Evolutionary conservation across 2,888 invertebrate species (phyloP), one percentile per base, ranked within the genome.

Genomic region (Helobdella robusta): DNA sequence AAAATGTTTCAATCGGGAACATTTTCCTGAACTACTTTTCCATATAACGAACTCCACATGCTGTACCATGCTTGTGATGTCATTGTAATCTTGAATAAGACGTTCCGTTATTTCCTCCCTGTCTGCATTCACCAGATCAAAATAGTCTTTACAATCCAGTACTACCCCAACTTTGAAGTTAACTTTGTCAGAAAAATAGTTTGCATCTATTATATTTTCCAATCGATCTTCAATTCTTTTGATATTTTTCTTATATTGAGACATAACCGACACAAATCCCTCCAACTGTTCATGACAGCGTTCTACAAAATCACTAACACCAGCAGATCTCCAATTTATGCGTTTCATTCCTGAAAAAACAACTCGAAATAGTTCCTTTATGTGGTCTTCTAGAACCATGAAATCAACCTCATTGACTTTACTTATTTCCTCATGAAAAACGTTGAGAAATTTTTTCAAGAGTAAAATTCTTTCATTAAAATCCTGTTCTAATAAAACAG

Each of bases 21-120:
- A 87, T 63, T 81, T 83, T 2, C 91, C 91, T 0, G 88, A 87
- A 71, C 87, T 87, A 1, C 88, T 86, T 68, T 87, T 86, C 28
- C 89, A 83, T 1, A 91, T 87, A 36, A 92, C 80, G 69, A 87
- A 88, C 79, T 93, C 92, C 68, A 92, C 79, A 79, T 92, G 92
- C 73, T 87, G 86, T 18, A 93, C 81, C 65, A 90, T 85, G 0
- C 91, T 89, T 0, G 88, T 87, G 54, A 90, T 83, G 0, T 88
- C 87, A 58, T 86, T 84, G 76, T 90, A 90, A n/a, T 86, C 84
- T 61, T 85, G 84, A 0, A 85, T 82, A 76, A 92, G 83, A 3
- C 82, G 79, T 1, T 86, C 84, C 4, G 87, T 82, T 59, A 86
- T 85, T 66, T 85, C 84, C 0, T 85, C 83, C 0, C 91, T 84